phyloP scores from a whole-genome alignment of 2,888 invertebrate species.

The Sesamia inferens region DNA sequence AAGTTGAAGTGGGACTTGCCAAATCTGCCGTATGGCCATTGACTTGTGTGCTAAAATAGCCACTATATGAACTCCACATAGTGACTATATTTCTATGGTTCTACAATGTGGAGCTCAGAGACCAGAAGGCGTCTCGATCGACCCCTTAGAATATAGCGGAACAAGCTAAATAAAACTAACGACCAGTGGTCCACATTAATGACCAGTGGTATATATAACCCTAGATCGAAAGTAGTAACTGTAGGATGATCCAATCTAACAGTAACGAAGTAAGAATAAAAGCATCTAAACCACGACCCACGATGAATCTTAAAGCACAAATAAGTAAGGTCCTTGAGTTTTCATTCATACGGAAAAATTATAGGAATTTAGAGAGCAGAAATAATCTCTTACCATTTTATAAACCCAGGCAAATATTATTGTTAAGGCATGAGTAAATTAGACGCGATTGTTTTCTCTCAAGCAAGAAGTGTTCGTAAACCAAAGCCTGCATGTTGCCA shows the following conservation, averaged over 20 bases:
- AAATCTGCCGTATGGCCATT: background rate
- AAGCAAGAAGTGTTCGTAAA: constrained; percentile 24
- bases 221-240: background rate
- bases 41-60: background rate
- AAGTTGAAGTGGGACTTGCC: background rate
- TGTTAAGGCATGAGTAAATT: constrained; percentile 29
- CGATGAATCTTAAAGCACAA: background rate
- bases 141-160: background rate
- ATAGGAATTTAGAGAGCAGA: background rate
- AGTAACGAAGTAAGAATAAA: background rate
- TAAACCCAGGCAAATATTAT: background rate
- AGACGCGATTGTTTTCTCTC: constrained; percentile 23
- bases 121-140: background rate
- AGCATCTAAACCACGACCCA: background rate
- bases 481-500: constrained; percentile 23
- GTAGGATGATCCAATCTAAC: background rate
- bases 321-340: background rate
- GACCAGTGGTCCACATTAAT: background rate
- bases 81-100: background rate
- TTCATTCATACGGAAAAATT: background rate
- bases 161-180: background rate
- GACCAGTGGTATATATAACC: background rate
- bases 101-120: background rate
- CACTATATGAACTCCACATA: background rate
- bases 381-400: background rate